Conservation (phyloP, 1,140 invertebrate genomes). For the Drosophila micromelanica region DNA sequence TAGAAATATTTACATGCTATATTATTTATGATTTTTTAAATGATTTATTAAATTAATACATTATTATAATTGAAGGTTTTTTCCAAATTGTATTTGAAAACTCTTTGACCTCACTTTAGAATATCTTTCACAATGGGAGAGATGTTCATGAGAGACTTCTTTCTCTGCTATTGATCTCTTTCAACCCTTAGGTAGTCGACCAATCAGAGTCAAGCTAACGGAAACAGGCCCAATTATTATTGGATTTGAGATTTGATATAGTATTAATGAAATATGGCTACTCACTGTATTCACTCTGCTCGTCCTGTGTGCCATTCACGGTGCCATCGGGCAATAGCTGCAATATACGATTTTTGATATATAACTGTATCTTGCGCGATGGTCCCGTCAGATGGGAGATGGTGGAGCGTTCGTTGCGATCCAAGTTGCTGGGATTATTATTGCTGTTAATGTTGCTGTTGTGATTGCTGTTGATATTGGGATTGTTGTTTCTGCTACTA, state of each 20-base stretch:
- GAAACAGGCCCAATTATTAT: no score
- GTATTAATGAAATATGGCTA: conserved; percentile 66
- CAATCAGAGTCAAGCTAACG: background rate
- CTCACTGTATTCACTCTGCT: conserved; percentile 92
- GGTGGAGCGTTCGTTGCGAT: conserved; percentile 88
- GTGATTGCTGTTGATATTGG: conserved; percentile 36
- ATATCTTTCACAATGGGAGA: no score
- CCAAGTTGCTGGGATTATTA: conserved; percentile 67
- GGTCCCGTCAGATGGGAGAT: conserved; percentile 87
- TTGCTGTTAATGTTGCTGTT: conserved; percentile 45
- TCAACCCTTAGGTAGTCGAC: no score
- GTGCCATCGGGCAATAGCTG: conserved; percentile 91
- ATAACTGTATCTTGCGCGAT: conserved; percentile 91
- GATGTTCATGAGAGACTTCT: no score
- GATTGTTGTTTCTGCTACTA: conserved; percentile 65
- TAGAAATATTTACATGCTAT: no score
- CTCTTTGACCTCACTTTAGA: no score
- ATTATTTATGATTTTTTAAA: no score
- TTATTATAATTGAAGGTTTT: no score
- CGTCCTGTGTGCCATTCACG: conserved; percentile 91
- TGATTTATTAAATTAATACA: no score
- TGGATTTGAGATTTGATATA: background rate
- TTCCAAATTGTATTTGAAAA: no score
- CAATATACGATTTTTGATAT: conserved; percentile 91
- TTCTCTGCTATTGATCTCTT: no score